Percentiles rank a stretch among this genome's conserved stretches.
Conservation (phyloP, 35 echinoderm and acorn worm species). For the Chiridota heheva region DNA sequence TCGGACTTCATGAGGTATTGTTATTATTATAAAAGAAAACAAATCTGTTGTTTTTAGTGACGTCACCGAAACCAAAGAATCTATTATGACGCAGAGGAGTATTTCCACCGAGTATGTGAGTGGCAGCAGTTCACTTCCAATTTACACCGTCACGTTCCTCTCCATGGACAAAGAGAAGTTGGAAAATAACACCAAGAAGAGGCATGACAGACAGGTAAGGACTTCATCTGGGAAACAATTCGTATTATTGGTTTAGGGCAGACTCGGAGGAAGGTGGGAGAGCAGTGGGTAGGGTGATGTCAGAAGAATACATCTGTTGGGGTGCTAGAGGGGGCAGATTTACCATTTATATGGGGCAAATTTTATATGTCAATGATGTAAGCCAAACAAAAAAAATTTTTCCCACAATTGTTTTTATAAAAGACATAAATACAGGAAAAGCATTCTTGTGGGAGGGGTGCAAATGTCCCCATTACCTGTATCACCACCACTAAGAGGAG, state of each 20-base stretch:
- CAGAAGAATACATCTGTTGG: not conserved
- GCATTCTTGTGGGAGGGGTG: too few relatives aligned
- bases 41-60: not conserved
- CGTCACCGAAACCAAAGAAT: constrained; percentile 2
- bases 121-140: constrained; percentile 26
- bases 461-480: too few relatives aligned
- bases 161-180: constrained; percentile 60
- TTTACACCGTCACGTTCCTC: constrained; percentile 52
- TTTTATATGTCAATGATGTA: too few relatives aligned
- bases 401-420: too few relatives aligned
- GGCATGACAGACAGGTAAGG: constrained; percentile 68
- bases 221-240: not conserved
- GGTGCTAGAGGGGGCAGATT: not conserved
- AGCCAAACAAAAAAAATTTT: too few relatives aligned
- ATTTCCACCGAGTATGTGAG: not conserved
- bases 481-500: too few relatives aligned
- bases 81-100: not conserved
- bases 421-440: too few relatives aligned
- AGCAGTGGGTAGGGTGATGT: not conserved
- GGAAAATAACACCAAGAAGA: constrained; percentile 61
- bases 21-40: not conserved
- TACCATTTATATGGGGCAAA: not conserved
- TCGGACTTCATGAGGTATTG: not conserved
- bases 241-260: not conserved
- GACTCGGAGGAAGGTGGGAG: not conserved